phyloP scores from a whole-genome alignment of 2,797 vertebrate genomes.

The Lepilemur septentrionalis region DNA sequence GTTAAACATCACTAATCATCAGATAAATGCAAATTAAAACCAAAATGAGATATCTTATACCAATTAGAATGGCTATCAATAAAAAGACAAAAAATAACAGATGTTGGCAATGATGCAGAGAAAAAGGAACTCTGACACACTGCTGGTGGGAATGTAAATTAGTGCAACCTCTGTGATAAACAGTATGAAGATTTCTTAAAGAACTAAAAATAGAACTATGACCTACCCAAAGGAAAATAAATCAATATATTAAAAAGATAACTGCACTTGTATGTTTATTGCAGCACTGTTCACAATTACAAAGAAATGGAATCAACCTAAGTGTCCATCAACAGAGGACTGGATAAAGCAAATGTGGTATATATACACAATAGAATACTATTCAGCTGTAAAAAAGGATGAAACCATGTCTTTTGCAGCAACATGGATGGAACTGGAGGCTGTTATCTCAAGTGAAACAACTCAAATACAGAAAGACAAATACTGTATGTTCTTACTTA shows the following conservation, averaged over 20 bases:
- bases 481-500: not conserved
- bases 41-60: too few relatives aligned
- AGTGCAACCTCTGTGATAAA: not conserved
- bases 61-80: not conserved
- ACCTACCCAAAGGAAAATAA: not conserved
- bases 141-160: not conserved
- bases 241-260: not conserved
- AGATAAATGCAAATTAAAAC: not conserved
- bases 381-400: not conserved
- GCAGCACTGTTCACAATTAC: not conserved
- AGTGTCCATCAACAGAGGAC: not conserved
- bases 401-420: not conserved
- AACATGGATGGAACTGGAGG: not conserved
- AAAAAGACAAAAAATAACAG: not conserved
- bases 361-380: not conserved
- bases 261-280: not conserved
- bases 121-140: not conserved
- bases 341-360: not conserved
- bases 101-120: not conserved
- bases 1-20: not conserved
- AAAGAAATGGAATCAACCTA: not conserved
- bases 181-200: not conserved
- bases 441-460: not conserved
- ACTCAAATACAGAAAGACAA: not conserved
- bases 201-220: not conserved